A percentile compares a stretch with the other conserved stretches of the same genome.
These are phyloP conservation scores for Diadophis punctatus DNA, from an alignment of 2,113 vertebrate species.

Conservation along the genomic window DNA sequence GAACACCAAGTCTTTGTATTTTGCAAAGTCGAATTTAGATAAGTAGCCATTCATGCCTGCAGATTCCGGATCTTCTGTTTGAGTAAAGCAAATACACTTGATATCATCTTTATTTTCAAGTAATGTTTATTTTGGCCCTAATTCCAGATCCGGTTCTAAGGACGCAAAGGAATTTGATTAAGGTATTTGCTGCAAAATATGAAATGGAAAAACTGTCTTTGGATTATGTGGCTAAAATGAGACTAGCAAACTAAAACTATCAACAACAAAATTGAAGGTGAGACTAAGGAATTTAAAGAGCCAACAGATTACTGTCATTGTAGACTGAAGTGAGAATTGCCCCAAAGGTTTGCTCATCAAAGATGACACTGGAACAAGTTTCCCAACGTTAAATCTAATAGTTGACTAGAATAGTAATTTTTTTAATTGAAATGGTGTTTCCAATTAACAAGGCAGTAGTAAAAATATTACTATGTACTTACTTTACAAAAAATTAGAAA, in stretches of 20 bases:
- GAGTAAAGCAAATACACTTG: background rate
- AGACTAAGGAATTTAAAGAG: background rate
- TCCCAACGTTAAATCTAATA: background rate
- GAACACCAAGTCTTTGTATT: background rate
- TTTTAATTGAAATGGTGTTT: background rate
- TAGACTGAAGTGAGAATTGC: background rate
- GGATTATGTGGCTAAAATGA: background rate
- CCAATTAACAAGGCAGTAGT: background rate
- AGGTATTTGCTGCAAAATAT: background rate
- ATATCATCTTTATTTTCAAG: background rate
- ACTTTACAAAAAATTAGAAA: background rate
- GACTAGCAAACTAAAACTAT: background rate
- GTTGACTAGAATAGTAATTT: background rate
- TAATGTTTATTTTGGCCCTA: background rate
- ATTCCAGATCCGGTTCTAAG: background rate
- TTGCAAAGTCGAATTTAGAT: background rate
- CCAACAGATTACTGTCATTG: background rate
- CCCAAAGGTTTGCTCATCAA: background rate
- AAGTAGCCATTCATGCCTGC: background rate
- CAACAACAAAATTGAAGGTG: background rate
- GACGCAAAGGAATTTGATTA: background rate
- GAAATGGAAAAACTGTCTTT: background rate
- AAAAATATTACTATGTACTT: background rate
- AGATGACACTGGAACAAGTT: background rate
- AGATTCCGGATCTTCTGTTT: background rate